Evolutionary conservation across 2,797 vertebrate genomes (phyloP).

Genomic region (Iguana delicatissima): DNA sequence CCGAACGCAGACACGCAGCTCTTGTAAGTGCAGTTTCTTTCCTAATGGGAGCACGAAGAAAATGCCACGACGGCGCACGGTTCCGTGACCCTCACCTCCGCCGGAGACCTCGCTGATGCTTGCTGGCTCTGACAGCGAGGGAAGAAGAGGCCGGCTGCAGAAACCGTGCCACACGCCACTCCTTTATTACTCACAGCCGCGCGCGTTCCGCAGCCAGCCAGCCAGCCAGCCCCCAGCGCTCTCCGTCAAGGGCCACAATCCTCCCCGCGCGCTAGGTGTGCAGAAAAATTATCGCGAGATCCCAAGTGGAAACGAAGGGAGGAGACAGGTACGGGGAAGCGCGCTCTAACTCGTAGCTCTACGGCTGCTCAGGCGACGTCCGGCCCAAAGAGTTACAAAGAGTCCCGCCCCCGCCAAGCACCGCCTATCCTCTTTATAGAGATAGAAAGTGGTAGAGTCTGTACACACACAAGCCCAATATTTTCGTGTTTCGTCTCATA

Average conservation of each 20-base stretch:
- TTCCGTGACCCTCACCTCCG: not conserved
- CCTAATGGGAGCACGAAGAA: not conserved
- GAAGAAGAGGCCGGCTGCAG: too few relatives aligned
- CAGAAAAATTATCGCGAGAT: constrained; percentile 1
- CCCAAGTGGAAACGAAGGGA: not conserved
- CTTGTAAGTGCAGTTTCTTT: not conserved
- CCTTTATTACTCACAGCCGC: not conserved
- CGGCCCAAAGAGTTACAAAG: not conserved
- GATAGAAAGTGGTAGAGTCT: not conserved
- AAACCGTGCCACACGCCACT: fast-evolving
- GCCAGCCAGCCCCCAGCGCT: not conserved
- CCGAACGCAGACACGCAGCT: too few relatives aligned
- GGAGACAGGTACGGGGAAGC: too few relatives aligned
- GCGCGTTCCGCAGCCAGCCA: not conserved
- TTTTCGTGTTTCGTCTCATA: not conserved
- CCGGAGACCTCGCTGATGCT: not conserved
- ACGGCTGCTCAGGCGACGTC: not conserved
- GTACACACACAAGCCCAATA: too few relatives aligned
- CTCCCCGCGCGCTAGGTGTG: not conserved
- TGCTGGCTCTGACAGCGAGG: too few relatives aligned
- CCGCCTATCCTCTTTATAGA: too few relatives aligned
- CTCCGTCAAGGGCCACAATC: too few relatives aligned
- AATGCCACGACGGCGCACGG: too few relatives aligned
- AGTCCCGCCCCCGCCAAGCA: not conserved
- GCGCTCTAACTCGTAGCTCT: not conserved